Evolutionary conservation across 2,888 invertebrate species (phyloP).

Genomic region (Diadegma fenestrale): DNA sequence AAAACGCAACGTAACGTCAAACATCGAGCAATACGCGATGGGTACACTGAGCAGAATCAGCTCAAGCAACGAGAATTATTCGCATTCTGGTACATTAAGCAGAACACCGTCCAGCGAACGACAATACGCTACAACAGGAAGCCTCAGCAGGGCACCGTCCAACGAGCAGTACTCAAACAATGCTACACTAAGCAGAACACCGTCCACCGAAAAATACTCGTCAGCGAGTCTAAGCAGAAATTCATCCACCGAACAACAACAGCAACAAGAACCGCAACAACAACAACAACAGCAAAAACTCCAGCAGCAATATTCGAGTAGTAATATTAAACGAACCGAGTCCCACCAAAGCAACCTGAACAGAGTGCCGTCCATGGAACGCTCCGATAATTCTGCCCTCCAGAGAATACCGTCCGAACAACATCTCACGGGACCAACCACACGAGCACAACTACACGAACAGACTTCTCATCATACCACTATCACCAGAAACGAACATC

Average conservation of each 20-base stretch:
- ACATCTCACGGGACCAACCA: constrained; percentile 62
- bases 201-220: constrained; percentile 77
- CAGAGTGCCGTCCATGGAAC: constrained; percentile 80
- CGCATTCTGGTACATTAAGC: constrained; percentile 68
- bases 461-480: constrained; percentile 72
- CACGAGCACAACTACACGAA: constrained; percentile 63
- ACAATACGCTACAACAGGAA: constrained; percentile 73
- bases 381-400: constrained; percentile 69
- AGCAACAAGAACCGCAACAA: constrained; percentile 85
- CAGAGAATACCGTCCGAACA: constrained; percentile 84
- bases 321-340: constrained; percentile 74
- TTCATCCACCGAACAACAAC: constrained; percentile 79
- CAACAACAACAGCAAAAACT: constrained; percentile 84
- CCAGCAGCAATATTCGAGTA: constrained; percentile 67
- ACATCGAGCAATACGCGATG: constrained; percentile 66
- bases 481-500: constrained; percentile 74
- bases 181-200: constrained; percentile 70
- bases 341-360: constrained; percentile 77
- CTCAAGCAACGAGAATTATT: constrained; percentile 75
- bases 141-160: constrained; percentile 70
- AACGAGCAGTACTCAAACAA: constrained; percentile 71
- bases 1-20: constrained; percentile 22
- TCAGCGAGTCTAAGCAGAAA: constrained; percentile 68
- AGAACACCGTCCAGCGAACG: constrained; percentile 76
- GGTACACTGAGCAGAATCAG: constrained; percentile 72